These are phyloP conservation scores for Semicossyphus pulcher DNA, from an alignment of 2,113 vertebrate species.

Conservation along the genomic window DNA sequence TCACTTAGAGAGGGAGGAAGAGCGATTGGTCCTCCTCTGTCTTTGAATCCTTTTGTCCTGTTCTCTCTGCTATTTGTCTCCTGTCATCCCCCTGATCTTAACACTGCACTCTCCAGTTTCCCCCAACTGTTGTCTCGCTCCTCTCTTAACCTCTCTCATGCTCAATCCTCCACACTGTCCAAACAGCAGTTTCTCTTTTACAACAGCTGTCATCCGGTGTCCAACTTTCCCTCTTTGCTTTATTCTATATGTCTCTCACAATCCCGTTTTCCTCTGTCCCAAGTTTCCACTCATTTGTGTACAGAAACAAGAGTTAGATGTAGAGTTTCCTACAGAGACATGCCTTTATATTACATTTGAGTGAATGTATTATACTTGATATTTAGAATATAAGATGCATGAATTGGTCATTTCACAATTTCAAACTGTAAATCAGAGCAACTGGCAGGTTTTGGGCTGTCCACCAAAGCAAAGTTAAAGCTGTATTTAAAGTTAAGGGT, in stretches of 20 bases:
- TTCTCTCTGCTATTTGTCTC: slow-evolving; percentile 67
- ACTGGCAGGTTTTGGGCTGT: not conserved
- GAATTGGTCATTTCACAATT: not conserved
- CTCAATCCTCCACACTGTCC: slow-evolving; percentile 12
- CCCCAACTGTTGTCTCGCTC: slow-evolving; percentile 39
- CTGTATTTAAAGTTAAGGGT: no score
- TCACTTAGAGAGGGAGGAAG: slow-evolving; percentile 77
- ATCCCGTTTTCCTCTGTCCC: not conserved
- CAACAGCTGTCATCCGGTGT: slow-evolving; percentile 25
- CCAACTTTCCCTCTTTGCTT: not conserved
- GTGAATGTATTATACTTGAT: no score
- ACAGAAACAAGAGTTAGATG: not conserved
- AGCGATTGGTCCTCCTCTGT: slow-evolving; percentile 72
- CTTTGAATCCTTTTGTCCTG: slow-evolving; percentile 67
- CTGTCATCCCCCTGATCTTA: slow-evolving; percentile 55
- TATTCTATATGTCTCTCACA: slow-evolving; percentile 1
- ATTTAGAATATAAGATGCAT: not conserved
- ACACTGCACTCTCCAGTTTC: slow-evolving; percentile 24
- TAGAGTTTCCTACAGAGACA: not conserved
- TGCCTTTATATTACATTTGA: no score
- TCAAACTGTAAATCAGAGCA: no score
- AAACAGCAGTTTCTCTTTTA: slow-evolving; percentile 21
- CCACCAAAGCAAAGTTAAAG: not conserved
- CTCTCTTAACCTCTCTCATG: slow-evolving; percentile 20
- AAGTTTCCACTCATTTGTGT: not conserved